Conservation (phyloP, 2,113 vertebrate species). For the Grus americana region DNA sequence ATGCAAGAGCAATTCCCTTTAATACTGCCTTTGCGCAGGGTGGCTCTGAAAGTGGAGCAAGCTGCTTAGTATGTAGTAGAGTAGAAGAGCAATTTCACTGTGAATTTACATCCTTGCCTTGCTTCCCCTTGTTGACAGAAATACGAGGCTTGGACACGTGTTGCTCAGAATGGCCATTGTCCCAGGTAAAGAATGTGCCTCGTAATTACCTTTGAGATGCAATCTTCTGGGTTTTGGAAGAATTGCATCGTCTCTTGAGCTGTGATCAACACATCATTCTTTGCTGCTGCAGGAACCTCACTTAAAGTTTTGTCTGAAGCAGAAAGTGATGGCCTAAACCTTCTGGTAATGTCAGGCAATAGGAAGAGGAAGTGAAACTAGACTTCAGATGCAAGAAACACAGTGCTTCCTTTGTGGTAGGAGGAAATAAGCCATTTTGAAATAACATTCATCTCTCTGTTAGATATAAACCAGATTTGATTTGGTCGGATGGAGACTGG, state of each 20-base stretch:
- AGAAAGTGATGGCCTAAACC: not conserved
- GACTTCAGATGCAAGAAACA: not conserved
- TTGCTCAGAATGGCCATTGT: not conserved
- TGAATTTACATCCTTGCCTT: not conserved
- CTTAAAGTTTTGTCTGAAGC: not conserved
- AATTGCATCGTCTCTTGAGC: not conserved
- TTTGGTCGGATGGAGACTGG: constrained; percentile 98
- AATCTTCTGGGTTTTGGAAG: not conserved
- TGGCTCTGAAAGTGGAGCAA: not conserved
- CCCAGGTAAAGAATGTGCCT: not conserved
- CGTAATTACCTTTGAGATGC: not conserved
- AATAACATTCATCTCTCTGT: constrained; percentile 5
- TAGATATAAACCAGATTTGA: constrained; percentile 91
- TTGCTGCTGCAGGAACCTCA: not conserved
- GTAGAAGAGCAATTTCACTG: not conserved
- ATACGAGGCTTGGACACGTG: not conserved
- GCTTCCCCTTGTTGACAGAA: not conserved
- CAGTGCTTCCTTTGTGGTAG: not conserved
- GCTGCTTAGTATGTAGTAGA: not conserved
- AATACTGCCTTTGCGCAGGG: not conserved
- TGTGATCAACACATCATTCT: not conserved
- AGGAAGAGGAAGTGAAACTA: not conserved
- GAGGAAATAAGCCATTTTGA: not conserved
- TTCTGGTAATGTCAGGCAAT: not conserved
- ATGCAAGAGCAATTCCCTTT: not conserved